Base-by-base conservation (phyloP, 2,113 vertebrate species). In the Lophochroa leadbeateri region DNA sequence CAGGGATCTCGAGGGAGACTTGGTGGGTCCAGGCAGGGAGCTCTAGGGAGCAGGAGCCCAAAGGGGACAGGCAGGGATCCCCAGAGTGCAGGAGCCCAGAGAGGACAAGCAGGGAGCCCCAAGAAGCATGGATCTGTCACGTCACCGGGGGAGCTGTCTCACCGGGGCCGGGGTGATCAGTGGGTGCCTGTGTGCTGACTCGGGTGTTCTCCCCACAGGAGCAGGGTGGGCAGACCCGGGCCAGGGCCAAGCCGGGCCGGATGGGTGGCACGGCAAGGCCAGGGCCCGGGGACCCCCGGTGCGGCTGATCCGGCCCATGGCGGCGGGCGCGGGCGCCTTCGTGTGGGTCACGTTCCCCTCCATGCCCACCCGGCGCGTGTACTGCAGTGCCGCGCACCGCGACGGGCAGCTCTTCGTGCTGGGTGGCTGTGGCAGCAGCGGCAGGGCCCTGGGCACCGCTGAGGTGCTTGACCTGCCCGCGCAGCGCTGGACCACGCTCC, bases 361-460 rank as follows among this genome's bases (percentile, higher is more conserved):
- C 65, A 99, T 99, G 99, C 98, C 99, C 35, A 98, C 98, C 35
- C 97, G 98, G 57, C 98, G 99, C 3, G 99, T 99, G 25, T 99
- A 99, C 97, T 99, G 99, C 97, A 98, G 99, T 5, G 98, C 99
- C 4, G 95, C 97, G 4, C 97, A 98, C 96, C 98, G 98, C n/a
- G 98, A 99, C 28, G 98, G 98, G 76, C 98, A 98, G 80, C 97
- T 99, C 39, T 99, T 99, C 29, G 99, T 99, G 90, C 95, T 99
- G 96, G 99, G 99, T 19, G 99, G 99, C 95, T 99, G 99, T 96
- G 99, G 99, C 23, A 97, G 97, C 70, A 98, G 97, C 1, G 99
- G 99, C 41, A 79, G 98, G 74, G 99, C 99, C 31, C 94, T 99
- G 98, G 99, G 99, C 86, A 98, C 98, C 0, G 98, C 97, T 0